Evolutionary conservation across 2,113 vertebrate species (phyloP).

Genomic region (Pachycephala philippinensis): DNA sequence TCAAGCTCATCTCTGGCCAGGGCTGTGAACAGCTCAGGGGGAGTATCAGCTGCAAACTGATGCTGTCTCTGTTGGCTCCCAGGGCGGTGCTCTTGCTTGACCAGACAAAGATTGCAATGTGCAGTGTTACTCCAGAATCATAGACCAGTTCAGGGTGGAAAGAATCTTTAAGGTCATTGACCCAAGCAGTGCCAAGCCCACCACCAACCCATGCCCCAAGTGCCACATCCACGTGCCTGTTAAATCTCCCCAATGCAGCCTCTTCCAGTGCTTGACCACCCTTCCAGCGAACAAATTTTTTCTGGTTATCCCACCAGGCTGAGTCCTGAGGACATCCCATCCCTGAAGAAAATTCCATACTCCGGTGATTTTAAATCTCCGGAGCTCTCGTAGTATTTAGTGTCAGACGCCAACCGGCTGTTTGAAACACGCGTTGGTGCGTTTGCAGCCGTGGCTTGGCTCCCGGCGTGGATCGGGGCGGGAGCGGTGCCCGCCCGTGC

Average conservation of each 20-base stretch:
- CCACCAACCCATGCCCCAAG: too few species aligned
- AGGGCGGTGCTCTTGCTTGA: too few species aligned
- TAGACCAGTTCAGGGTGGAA: fast-evolving
- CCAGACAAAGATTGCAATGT: fast-evolving
- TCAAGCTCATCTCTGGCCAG: neutral
- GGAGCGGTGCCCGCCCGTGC: neutral
- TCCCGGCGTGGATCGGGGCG: fast-evolving
- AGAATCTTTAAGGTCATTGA: too few species aligned
- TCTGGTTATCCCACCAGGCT: neutral
- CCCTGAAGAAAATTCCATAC: fast-evolving
- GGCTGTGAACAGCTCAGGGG: neutral
- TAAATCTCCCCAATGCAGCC: neutral
- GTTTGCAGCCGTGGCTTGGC: fast-evolving
- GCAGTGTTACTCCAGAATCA: neutral
- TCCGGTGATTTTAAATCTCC: fast-evolving
- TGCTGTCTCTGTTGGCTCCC: neutral
- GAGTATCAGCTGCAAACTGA: too few species aligned
- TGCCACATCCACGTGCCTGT: neutral
- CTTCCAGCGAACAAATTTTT: neutral
- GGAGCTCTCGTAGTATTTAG: fast-evolving
- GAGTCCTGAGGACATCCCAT: neutral
- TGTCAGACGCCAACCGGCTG: fast-evolving
- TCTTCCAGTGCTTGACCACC: neutral
- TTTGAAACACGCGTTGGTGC: fast-evolving
- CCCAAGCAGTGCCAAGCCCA: neutral